Evolutionary conservation across 2,113 vertebrate genomes (phyloP), one percentile per base, ranked within the genome.

Genomic region (Otocyon megalotis): DNA sequence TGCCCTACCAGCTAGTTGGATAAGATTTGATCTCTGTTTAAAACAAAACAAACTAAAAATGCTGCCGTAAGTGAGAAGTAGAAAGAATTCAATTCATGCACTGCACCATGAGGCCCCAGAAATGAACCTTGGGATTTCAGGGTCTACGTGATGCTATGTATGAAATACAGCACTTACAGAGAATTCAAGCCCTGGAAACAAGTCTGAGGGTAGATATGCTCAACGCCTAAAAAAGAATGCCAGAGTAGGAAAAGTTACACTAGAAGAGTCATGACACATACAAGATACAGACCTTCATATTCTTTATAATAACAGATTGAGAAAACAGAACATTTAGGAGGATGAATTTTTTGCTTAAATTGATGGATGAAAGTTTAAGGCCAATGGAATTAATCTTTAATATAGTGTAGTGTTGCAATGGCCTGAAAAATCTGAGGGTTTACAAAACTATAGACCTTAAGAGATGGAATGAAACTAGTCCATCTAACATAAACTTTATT

Each of bases 361-460:
- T 43, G 2, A 74, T 81, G 15, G 2, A 74, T 81, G 15, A 94
- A 90, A 28, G 4, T 30, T 91, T 85, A 93, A 67, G 80, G 79
- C 7, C 28, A 91, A 3, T 69, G 3, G 16, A 13, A 93, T 92
- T 83, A 82, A 89, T 79, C 35, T 69, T 84, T 87, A 69, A 84
- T 87, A 15, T 79, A 10, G 71, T 5, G 7, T 37, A 87, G 28
- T 84, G 5, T 83, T 74, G 8, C 32, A 72, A 37, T 32, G 80
- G 67, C 30, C 53, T 92, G 22, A 85, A n/a, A 77, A 92, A 95
- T 92, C 28, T 83, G 37, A 84, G 50, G 37, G 17, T 58, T 87
- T 95, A 76, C 0, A 71, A 82, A 86, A 62, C 53, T 69, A 22
- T 16, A 53, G 37, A 94, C 13, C 0, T 71, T 79, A 90, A 43